These are phyloP conservation scores for Bettongia penicillata DNA, from an alignment of 2,113 vertebrate genomes.

Conservation along the genomic window DNA sequence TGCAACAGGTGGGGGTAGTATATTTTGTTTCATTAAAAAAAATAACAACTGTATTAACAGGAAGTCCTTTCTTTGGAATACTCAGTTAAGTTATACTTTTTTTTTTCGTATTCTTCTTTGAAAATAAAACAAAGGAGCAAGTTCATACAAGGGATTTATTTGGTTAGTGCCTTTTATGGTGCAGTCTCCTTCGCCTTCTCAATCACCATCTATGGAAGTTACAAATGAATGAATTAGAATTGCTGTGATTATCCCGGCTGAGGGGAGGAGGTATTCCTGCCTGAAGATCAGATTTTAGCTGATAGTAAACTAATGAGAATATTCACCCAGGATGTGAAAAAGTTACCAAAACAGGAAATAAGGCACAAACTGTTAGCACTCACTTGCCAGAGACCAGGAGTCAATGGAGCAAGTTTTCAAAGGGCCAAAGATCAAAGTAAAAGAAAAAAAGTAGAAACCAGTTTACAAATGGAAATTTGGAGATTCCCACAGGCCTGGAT, in stretches of 20 bases:
- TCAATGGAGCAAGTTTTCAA: not conserved
- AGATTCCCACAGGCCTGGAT: not conserved
- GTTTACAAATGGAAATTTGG: not conserved
- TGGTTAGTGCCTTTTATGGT: not conserved
- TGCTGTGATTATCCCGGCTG: not conserved
- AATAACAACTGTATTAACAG: constrained; percentile 31
- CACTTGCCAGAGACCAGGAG: not conserved
- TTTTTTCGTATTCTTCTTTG: not conserved
- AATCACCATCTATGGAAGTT: not conserved
- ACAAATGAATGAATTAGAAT: not conserved
- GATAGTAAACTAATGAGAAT: not conserved
- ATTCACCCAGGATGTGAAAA: not conserved
- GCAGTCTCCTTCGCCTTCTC: not conserved
- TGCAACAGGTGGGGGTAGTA: constrained; percentile 55
- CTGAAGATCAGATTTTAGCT: not conserved
- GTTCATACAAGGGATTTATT: not conserved
- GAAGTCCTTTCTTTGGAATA: constrained; percentile 34
- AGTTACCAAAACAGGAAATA: not conserved
- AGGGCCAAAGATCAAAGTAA: not conserved
- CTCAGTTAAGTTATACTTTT: not conserved
- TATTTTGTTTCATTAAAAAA: constrained; percentile 59
- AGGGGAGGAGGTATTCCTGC: not conserved
- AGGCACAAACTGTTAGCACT: not conserved
- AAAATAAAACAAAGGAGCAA: not conserved
- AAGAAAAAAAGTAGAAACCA: not conserved